Evolutionary conservation across 2,797 vertebrate species (phyloP).

Genomic region (Danio jaintianensis): DNA sequence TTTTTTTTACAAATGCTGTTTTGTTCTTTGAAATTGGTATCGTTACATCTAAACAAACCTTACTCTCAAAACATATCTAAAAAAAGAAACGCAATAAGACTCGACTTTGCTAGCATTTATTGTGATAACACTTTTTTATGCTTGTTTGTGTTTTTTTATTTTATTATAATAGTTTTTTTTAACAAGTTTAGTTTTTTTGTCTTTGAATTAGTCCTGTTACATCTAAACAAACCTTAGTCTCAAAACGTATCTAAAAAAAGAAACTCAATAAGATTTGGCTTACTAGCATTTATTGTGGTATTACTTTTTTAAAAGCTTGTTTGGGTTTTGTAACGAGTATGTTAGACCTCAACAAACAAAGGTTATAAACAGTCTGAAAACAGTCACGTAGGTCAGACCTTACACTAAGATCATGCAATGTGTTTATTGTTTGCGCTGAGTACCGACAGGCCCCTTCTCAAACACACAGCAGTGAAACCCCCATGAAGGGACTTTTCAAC

Average conservation of each 20-base stretch:
- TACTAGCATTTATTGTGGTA: not conserved
- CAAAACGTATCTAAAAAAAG: not conserved
- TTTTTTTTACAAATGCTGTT: no score
- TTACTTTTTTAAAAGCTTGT: not conserved
- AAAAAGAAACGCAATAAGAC: not conserved
- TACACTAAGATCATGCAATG: not conserved
- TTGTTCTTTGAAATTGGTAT: not conserved
- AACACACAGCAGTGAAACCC: constrained; percentile 53
- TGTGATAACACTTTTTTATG: not conserved
- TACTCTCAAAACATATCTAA: not conserved
- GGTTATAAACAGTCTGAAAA: not conserved
- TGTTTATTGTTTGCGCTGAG: constrained; percentile 25
- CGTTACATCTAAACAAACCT: not conserved
- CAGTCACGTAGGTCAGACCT: not conserved
- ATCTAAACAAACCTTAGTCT: not conserved
- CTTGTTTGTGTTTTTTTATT: not conserved
- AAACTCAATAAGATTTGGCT: not conserved
- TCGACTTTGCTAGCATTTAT: not conserved
- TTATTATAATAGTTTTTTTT: no score
- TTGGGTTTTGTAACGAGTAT: not conserved
- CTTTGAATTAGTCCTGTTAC: not conserved
- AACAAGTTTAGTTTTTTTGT: not conserved
- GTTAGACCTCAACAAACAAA: not conserved
- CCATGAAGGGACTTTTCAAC: constrained; percentile 68
- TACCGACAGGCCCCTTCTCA: constrained; percentile 42